These are phyloP conservation scores for Columba janthina DNA, from an alignment of 2,113 vertebrate species.

Conservation along the genomic window DNA sequence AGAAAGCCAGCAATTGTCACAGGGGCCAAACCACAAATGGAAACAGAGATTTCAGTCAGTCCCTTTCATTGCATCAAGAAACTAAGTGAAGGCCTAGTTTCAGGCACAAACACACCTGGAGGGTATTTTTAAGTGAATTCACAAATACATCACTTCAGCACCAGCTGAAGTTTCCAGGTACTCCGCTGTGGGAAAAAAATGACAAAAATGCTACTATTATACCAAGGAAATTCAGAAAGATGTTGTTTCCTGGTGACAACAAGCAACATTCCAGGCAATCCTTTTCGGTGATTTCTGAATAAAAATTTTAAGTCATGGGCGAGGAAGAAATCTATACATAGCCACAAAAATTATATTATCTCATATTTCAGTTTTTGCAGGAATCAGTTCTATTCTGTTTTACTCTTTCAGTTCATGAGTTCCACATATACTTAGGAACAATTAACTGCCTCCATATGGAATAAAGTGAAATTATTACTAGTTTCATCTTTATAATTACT, in stretches of 20 bases:
- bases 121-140: neutral
- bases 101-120: neutral
- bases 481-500: neutral
- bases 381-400: neutral
- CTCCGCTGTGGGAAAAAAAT: neutral
- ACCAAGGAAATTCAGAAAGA: neutral
- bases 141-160: neutral
- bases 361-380: neutral
- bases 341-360: neutral
- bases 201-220: neutral
- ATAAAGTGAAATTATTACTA: neutral
- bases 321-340: neutral
- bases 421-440: neutral
- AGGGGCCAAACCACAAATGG: neutral
- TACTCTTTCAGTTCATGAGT: neutral
- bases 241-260: neutral
- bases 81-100: neutral
- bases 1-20: neutral
- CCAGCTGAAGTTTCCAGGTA: neutral
- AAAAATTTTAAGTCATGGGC: neutral
- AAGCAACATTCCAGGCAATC: neutral
- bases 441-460: neutral
- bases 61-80: neutral
- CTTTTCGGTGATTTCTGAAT: neutral
- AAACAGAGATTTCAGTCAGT: neutral